Percentiles rank a stretch among this genome's conserved stretches.
phyloP scores from a whole-genome alignment of 2,888 invertebrate species.

The Tridacna crocea region DNA sequence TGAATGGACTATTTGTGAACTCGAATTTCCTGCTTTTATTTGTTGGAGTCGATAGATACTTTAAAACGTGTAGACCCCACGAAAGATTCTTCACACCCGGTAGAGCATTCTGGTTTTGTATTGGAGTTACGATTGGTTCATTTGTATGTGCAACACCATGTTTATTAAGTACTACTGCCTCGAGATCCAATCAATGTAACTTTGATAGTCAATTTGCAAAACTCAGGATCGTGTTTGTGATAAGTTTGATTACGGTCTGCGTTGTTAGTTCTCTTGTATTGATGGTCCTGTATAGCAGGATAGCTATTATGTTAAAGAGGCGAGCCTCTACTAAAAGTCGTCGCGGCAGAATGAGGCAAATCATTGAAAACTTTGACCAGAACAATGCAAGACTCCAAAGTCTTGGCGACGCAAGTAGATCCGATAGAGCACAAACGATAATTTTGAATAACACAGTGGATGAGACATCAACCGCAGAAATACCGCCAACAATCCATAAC shows the following conservation, averaged over 20 bases:
- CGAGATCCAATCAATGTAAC: background rate
- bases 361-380: no score
- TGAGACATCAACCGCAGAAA: no score
- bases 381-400: no score
- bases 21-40: conserved; percentile 5
- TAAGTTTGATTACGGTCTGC: background rate
- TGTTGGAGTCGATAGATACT: conserved; percentile 19
- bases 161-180: background rate
- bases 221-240: background rate
- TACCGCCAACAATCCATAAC: no score
- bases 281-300: conserved; percentile 1
- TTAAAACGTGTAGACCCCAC: conserved; percentile 16
- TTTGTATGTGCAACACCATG: background rate
- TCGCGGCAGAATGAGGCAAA: background rate
- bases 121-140: conserved; percentile 1
- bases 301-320: background rate
- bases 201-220: background rate
- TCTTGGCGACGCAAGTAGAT: no score
- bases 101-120: conserved; percentile 21
- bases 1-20: background rate
- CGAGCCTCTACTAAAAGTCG: no score
- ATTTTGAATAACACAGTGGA: no score
- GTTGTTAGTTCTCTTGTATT: background rate
- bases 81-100: conserved; percentile 2
- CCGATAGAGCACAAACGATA: no score